Evolutionary conservation across 2,797 vertebrate species (phyloP), one percentile per base, ranked within the genome.

Genomic region (Octomys mimax): DNA sequence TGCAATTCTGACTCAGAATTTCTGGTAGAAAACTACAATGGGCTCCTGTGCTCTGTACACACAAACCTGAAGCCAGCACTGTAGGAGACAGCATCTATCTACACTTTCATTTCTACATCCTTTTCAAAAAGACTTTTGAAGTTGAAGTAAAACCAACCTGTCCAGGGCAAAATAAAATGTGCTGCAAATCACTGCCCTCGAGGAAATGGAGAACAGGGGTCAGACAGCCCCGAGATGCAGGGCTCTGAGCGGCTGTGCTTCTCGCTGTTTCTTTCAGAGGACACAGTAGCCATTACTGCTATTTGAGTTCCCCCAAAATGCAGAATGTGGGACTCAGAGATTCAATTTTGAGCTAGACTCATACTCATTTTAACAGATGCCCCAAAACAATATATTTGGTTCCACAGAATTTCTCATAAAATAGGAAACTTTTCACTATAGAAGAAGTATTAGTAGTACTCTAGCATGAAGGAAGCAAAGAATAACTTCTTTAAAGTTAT

Each of bases 111-210:
- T 79, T 91, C 79, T 88, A 61, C 4, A 71, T 4, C 16, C 73
- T 71, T 62, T 96, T 83, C 84, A 91, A 94, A 96, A 88, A 89
- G 22, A 62, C 79, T 91, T 83, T 94, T 31, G 5, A 75, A 66
- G 57, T 28, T 70, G 81, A 87, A 90, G 81, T 57, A 82, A 82
- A 59, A 87, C 5, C 24, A 88, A 86, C 28, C 77, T 79, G 26
- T 73, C 8, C 28, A 61, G 64, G 84, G 46, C 39, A 90, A 87
- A 31, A 82, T 18, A 87, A 92, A 96, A 95, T 39, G 18, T 28
- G 54, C 46, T 64, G 57, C 42, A 8, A 77, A 95, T 79, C 22
- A 57, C 70, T 85, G 42, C 6, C 73, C 64, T 87, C 1, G 6
- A 36, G 66, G 59, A 94, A 83, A 96, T 12, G 73, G 84, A 36